A percentile compares a stretch with the other conserved stretches of the same genome.
Evolutionary conservation across 2,888 invertebrate species (phyloP).

Genomic region (Ormyrus labotus): DNA sequence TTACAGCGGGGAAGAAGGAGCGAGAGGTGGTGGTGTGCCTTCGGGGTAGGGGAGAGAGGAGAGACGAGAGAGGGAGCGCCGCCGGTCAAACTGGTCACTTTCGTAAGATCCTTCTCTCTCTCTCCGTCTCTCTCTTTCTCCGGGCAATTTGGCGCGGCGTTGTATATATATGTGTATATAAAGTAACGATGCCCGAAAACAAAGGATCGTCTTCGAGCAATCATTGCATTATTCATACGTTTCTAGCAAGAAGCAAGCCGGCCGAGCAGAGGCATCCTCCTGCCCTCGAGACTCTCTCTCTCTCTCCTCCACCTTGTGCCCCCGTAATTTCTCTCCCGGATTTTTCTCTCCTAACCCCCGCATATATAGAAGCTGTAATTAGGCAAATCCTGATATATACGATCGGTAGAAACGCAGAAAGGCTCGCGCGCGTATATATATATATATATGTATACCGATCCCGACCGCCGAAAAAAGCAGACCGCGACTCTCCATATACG

Average conservation of each 20-base stretch:
- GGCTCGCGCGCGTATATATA: too few relatives aligned
- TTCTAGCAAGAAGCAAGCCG: slow-evolving; percentile 63
- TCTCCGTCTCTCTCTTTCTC: slow-evolving; percentile 33
- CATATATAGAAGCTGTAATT: slow-evolving; percentile 37
- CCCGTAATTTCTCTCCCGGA: slow-evolving; percentile 40
- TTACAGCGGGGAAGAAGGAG: background rate
- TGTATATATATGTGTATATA: background rate
- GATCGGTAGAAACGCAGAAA: too few relatives aligned
- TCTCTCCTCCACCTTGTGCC: slow-evolving; percentile 46
- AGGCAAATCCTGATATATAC: slow-evolving; percentile 13
- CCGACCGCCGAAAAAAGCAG: too few relatives aligned
- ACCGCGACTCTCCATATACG: too few relatives aligned
- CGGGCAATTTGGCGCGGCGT: slow-evolving; percentile 46
- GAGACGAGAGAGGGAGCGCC: slow-evolving; percentile 42
- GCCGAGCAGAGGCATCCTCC: slow-evolving; percentile 45
- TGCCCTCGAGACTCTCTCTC: slow-evolving; percentile 60
- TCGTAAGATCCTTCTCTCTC: slow-evolving; percentile 44
- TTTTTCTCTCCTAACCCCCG: slow-evolving; percentile 25
- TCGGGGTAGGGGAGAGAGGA: slow-evolving; percentile 11
- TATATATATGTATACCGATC: too few relatives aligned
- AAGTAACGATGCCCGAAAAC: slow-evolving; percentile 69
- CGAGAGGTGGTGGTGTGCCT: too few relatives aligned
- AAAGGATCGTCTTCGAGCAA: slow-evolving; percentile 62
- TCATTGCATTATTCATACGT: slow-evolving; percentile 70
- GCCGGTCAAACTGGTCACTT: slow-evolving; percentile 59